These are phyloP conservation scores for Orthosia gothica DNA, from an alignment of 2,888 invertebrate genomes.

Conservation along the genomic window DNA sequence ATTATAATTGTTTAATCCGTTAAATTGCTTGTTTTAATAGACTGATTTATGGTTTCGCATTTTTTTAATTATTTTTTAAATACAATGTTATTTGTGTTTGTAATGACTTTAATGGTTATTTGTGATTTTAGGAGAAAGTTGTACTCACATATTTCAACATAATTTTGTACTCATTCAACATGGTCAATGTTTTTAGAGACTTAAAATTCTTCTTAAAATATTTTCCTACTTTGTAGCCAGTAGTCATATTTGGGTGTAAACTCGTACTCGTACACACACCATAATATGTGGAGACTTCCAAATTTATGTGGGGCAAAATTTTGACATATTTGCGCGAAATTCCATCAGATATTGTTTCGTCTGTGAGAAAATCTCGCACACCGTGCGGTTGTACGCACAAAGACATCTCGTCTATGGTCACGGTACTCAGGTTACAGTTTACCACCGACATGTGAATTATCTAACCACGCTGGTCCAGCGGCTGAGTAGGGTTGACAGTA, in stretches of 20 bases:
- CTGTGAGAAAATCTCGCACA: constrained; percentile 52
- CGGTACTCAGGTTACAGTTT: constrained; percentile 72
- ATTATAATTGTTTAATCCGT: constrained; percentile 54
- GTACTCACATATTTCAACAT: constrained; percentile 8
- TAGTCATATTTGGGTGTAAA: neutral
- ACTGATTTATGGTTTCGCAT: constrained; percentile 28
- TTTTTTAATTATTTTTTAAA: constrained; percentile 21
- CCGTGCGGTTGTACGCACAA: constrained; percentile 48
- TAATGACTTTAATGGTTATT: constrained; percentile 16
- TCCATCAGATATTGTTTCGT: constrained; percentile 29
- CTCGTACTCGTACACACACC: neutral
- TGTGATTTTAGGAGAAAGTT: constrained; percentile 33
- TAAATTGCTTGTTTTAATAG: constrained; percentile 52
- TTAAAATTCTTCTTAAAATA: neutral
- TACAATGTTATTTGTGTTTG: constrained; percentile 22
- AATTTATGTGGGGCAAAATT: constrained; percentile 6
- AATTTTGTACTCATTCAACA: constrained; percentile 15
- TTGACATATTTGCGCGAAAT: constrained; percentile 37
- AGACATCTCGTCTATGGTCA: constrained; percentile 59
- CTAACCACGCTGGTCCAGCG: constrained; percentile 65
- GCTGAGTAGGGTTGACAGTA: constrained; percentile 58
- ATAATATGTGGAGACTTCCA: neutral
- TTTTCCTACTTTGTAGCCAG: neutral
- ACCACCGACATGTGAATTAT: constrained; percentile 74
- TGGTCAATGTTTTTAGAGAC: constrained; percentile 7